Evolutionary conservation across 2,888 invertebrate species (phyloP).

Genomic region (Trachelus troglodyta): DNA sequence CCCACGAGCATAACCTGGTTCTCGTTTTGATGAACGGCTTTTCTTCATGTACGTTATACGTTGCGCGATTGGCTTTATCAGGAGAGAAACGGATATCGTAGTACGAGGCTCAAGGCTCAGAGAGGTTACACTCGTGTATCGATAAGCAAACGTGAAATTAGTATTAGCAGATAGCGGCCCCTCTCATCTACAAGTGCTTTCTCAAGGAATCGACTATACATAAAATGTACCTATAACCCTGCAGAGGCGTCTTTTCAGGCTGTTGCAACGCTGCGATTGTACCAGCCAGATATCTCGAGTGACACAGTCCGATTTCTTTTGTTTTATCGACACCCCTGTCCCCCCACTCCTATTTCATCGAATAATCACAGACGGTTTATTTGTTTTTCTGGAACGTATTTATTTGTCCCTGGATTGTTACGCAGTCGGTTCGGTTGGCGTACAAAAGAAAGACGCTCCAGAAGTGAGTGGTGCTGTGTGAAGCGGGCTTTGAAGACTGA

Average conservation of each 20-base stretch:
- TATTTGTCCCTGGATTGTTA: neutral
- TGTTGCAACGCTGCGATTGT: neutral
- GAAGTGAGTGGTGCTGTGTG: neutral
- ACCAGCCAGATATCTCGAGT: neutral
- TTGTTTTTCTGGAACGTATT: neutral
- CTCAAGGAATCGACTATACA: neutral
- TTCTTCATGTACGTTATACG: neutral
- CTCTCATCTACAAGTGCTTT: constrained; percentile 1
- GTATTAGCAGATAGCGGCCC: neutral
- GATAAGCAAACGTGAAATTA: neutral
- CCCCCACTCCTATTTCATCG: no score
- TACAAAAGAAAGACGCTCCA: neutral
- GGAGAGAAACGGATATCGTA: neutral
- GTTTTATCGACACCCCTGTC: neutral
- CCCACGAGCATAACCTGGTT: neutral
- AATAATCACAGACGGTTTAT: neutral
- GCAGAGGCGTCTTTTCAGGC: neutral
- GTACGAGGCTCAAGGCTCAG: neutral
- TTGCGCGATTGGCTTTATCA: neutral
- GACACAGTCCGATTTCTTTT: neutral
- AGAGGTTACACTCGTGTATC: neutral
- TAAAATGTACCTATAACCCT: neutral
- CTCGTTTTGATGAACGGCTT: neutral
- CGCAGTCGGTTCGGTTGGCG: neutral
- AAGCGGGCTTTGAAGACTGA: neutral